These are phyloP conservation scores for Bombus balteatus DNA, from an alignment of 1,140 invertebrate species.

Conservation along the genomic window DNA sequence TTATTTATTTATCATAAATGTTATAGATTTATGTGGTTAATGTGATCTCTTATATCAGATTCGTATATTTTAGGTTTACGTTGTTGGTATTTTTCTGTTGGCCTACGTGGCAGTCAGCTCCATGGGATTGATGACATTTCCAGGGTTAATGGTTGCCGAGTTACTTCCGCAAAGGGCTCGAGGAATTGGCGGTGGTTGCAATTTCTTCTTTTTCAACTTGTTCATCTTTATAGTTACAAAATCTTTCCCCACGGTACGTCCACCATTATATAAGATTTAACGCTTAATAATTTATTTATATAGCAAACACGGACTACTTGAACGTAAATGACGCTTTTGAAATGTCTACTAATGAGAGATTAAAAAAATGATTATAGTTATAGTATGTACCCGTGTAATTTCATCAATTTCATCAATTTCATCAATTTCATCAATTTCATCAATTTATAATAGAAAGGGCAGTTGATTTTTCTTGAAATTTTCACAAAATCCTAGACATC, in stretches of 20 bases:
- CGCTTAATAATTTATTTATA: too few species aligned
- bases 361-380: too few species aligned
- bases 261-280: background rate
- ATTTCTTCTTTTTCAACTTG: constrained; percentile 88
- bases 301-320: too few species aligned
- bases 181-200: constrained; percentile 86
- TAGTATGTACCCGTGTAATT: too few species aligned
- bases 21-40: background rate
- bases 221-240: constrained; percentile 89
- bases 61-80: constrained; percentile 71
- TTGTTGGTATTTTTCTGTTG: constrained; percentile 84
- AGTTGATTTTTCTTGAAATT: background rate
- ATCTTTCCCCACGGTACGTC: constrained; percentile 84
- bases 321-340: background rate
- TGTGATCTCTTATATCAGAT: background rate
- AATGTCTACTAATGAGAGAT: background rate
- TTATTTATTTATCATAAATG: background rate
- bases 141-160: constrained; percentile 88
- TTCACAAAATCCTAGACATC: too few species aligned
- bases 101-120: constrained; percentile 88
- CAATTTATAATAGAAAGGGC: background rate
- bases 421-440: too few species aligned
- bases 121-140: constrained; percentile 87
- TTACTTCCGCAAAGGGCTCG: constrained; percentile 87
- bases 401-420: too few species aligned